Base-by-base conservation (phyloP, 2,797 vertebrate genomes). In the Synanceia verrucosa region DNA sequence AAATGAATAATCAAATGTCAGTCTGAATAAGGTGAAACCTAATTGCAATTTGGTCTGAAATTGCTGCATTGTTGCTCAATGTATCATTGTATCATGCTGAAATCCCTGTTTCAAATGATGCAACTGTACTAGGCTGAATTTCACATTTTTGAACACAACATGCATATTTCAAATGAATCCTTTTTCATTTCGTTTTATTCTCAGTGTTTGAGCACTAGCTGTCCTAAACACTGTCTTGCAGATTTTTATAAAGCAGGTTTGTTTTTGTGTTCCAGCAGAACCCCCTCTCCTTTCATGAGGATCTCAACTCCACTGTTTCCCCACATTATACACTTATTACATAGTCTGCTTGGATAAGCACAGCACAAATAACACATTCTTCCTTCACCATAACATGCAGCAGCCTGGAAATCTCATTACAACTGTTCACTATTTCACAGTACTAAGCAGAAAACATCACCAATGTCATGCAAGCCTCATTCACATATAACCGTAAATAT, bases 271-370 rank as follows among this genome's bases (percentile, higher is more conserved):
- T 83, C 60, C 60, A 76, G 59, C 72, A 66, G 76, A 81, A 76
- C 78, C 81, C 79, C 86, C 16, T 55, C n/a, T n/a, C n/a, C 76
- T 74, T 88, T 82, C 68, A 65, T 64, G 70, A n/a, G 84, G 70
- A 81, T 84, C 79, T 82, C 70, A 84, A 76, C 78, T 86, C 65
- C 65, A 53, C 68, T 70, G 70, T 84, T 90, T 86, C 84, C 84
- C 84, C 86, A 43, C 39, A 91, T 91, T 90, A 89, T 62, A 77
- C 82, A 82, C 72, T 86, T 88, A 91, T 89, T 90, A 88, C 85
- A 71, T 86, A 48, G 78, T 85, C 73, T 84, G 80, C 78, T 81
- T 70, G 81, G 79, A 82, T 88, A 81, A 90, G 78, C 87, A 79
- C 80, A 81, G 80, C 76, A n/a, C 80, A 91, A 90, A 86, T 84